These are phyloP conservation scores for Hyphantria cunea DNA, from an alignment of 1,140 invertebrate genomes.

Conservation along the genomic window DNA sequence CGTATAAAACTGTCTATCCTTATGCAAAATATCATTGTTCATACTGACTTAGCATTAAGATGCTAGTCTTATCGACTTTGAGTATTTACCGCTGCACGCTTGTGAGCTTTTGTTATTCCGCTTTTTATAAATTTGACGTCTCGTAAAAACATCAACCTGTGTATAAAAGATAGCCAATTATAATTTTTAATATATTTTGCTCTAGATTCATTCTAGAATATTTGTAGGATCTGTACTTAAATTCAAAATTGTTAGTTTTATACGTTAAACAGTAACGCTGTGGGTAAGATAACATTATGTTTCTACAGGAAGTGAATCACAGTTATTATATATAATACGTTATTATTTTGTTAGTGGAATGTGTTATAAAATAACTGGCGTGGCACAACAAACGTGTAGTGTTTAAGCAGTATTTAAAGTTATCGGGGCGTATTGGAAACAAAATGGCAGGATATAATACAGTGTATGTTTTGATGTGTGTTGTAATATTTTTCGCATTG, in stretches of 20 bases:
- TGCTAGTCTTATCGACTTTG: conserved; percentile 17
- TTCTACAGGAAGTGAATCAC: conserved; percentile 7
- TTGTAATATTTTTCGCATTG: too few species aligned
- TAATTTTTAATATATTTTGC: neutral
- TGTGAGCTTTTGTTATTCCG: conserved; percentile 20
- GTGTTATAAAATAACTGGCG: conserved; percentile 7
- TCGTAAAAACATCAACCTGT: conserved; percentile 15
- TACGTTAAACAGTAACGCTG: too few species aligned
- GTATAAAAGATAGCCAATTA: neutral
- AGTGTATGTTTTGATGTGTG: neutral
- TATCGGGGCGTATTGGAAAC: conserved; percentile 1
- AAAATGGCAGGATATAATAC: conserved; percentile 4
- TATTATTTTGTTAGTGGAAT: conserved; percentile 1
- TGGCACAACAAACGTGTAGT: conserved; percentile 2
- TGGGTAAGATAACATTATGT: too few species aligned
- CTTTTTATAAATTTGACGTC: neutral
- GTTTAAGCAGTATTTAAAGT: neutral
- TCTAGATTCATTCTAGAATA: neutral
- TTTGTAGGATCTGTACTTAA: neutral
- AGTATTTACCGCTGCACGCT: conserved; percentile 8
- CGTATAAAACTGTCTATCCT: conserved; percentile 39
- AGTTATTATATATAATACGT: neutral
- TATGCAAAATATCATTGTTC: conserved; percentile 52
- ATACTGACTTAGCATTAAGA: conserved; percentile 20
- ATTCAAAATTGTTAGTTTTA: too few species aligned